Conservation (phyloP, 1,140 invertebrate genomes). For the Maconellicoccus hirsutus region DNA sequence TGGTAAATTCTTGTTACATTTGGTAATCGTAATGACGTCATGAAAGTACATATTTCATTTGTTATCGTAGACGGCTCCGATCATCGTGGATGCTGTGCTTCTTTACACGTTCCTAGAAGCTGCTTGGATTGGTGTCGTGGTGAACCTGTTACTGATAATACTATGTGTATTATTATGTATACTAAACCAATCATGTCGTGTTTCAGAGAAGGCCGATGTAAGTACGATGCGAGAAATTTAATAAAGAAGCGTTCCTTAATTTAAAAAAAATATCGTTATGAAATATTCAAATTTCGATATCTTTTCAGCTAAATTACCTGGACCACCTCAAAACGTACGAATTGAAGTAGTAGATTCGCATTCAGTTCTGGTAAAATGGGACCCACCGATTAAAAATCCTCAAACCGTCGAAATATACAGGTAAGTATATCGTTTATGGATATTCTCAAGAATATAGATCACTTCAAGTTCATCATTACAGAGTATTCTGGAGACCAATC, state of each 20-base stretch:
- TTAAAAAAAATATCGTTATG: no score
- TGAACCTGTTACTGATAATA: constrained; percentile 46
- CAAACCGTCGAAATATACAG: constrained; percentile 69
- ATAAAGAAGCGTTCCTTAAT: no score
- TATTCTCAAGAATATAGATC: constrained; percentile 23
- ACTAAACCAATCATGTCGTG: constrained; percentile 62
- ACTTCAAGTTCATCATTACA: no score
- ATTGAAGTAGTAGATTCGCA: constrained; percentile 47
- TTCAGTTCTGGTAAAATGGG: constrained; percentile 54
- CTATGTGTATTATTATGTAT: constrained; percentile 55
- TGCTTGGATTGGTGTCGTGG: constrained; percentile 66
- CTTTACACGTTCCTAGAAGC: constrained; percentile 54
- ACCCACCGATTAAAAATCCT: constrained; percentile 65
- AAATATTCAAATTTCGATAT: neutral
- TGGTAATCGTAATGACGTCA: no score
- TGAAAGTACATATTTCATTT: no score
- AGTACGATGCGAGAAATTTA: no score
- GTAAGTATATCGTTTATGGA: constrained; percentile 28
- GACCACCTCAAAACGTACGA: constrained; percentile 58
- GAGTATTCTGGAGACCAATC: constrained; percentile 41
- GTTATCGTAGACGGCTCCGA: constrained; percentile 45
- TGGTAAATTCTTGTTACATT: constrained; percentile 38
- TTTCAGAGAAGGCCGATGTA: constrained; percentile 63
- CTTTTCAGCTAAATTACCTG: constrained; percentile 47
- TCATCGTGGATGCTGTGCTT: constrained; percentile 63